Base-by-base conservation (phyloP, 1,140 invertebrate genomes). In the Euwallacea fornicatus region DNA sequence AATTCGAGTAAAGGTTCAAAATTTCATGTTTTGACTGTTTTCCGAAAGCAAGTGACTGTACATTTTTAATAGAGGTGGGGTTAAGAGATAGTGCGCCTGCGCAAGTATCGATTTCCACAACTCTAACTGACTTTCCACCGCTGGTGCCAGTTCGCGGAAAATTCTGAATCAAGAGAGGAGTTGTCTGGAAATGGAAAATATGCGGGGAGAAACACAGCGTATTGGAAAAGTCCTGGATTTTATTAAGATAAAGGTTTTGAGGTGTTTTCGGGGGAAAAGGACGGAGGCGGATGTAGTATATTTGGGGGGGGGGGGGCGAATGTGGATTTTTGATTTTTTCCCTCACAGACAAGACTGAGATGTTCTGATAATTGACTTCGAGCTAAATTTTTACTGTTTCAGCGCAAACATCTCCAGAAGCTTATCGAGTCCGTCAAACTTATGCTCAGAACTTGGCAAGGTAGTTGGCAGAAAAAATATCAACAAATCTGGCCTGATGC, bases 101-200 rank as follows among this genome's bases (percentile, higher is more conserved):
- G 78, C 75, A 70, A 71, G 71, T 80, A 80, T 80, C 74, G 79
- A 80, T 80, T 78, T 65, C 53, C 74, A 74, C 76, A 74, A 75
- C 75, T 71, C 75, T 75, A 74, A 74, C 76, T 71, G 74, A 76
- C 73, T 76, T 66, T 60, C 59, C 61, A 65, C 54, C 68, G 69
- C 33, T 60, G 65, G 42, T 70, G 65, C 61, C 58, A 47, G 63
- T 63, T 68, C 54, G 42, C 56, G 47, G 59, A 64, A 61, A 71
- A 65, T 47, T 65, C 50, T 55, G 63, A 55, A 16, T 65, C 41
- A 55, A 7, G 13, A 13, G 61, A 63, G 13, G 61, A 46, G 43
- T 21, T 50, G 15, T 55, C 47, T 33, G 61, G 44, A 63, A 47
- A 47, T 58, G 55, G n/a, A 58, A 58, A 15, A 21, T 13, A 58